Evolutionary conservation across 2,113 vertebrate species (phyloP).

Genomic region (Brachypodius melanocephalos): DNA sequence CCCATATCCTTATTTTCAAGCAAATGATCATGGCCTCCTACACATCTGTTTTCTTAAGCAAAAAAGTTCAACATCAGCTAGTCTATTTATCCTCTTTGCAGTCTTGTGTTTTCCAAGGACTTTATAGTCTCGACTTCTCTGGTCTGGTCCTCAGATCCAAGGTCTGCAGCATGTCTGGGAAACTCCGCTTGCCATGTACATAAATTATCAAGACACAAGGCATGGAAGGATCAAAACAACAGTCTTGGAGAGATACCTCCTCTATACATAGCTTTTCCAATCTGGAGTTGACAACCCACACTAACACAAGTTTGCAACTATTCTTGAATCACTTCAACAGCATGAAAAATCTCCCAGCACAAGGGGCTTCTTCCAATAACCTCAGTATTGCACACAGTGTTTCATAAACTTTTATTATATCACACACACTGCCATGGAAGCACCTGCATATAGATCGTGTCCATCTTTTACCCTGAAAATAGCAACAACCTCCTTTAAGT

Average conservation of each 20-base stretch:
- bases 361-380: neutral
- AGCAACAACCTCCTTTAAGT: neutral
- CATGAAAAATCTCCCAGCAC: neutral
- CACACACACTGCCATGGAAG: neutral
- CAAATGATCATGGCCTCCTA: neutral
- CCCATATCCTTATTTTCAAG: neutral
- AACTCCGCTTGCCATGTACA: neutral
- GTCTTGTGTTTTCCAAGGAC: neutral
- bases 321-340: neutral
- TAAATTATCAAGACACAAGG: neutral
- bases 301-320: neutral
- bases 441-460: neutral
- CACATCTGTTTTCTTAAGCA: neutral
- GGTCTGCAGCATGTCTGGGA: neutral
- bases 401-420: constrained; percentile 7
- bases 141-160: neutral
- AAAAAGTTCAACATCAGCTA: neutral
- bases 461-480: neutral
- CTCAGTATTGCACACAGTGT: neutral
- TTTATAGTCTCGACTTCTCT: neutral
- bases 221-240: neutral
- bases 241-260: neutral
- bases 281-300: neutral
- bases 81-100: neutral
- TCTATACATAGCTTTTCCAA: neutral